These are phyloP conservation scores for Atherinomorus stipes DNA, from an alignment of 2,113 vertebrate species.

Conservation along the genomic window DNA sequence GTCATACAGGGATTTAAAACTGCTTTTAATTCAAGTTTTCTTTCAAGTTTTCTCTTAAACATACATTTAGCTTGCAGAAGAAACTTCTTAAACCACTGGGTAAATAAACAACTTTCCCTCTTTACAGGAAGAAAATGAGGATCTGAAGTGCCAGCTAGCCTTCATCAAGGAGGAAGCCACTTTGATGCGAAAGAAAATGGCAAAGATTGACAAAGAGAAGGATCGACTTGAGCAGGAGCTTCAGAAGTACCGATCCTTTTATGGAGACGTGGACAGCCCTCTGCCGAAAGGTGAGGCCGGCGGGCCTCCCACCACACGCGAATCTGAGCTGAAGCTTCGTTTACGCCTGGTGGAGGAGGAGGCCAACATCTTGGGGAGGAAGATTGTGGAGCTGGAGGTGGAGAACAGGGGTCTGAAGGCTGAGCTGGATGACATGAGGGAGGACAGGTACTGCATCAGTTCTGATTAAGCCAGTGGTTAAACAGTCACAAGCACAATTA, in stretches of 20 bases:
- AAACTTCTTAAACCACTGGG: not conserved
- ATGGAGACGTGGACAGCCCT: conserved; percentile 97
- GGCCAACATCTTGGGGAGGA: conserved; percentile 97
- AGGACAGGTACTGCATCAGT: conserved; percentile 86
- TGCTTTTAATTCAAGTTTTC: not conserved
- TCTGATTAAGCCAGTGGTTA: not conserved
- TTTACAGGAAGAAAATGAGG: conserved; percentile 94
- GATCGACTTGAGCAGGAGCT: conserved; percentile 97
- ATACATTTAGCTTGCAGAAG: not conserved
- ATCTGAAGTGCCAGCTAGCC: conserved; percentile 96
- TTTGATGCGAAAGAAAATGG: conserved; percentile 99
- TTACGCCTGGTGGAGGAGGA: conserved; percentile 96
- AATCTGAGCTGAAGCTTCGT: conserved; percentile 97
- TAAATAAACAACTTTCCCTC: not conserved
- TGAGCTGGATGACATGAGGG: conserved; percentile 95
- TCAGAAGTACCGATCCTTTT: conserved; percentile 97
- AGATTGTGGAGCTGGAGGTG: conserved; percentile 98
- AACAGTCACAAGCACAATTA: too few species aligned
- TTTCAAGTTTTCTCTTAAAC: not conserved
- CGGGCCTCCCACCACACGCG: conserved; percentile 95
- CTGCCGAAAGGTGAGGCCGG: conserved; percentile 97
- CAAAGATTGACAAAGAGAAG: conserved; percentile 98
- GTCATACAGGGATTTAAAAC: too few species aligned
- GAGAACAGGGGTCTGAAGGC: conserved; percentile 98
- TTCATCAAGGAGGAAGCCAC: conserved; percentile 97